Percentiles rank a stretch among this genome's conserved stretches.
phyloP scores from a whole-genome alignment of 2,888 invertebrate species.

The Cryptocephalus moraei region DNA sequence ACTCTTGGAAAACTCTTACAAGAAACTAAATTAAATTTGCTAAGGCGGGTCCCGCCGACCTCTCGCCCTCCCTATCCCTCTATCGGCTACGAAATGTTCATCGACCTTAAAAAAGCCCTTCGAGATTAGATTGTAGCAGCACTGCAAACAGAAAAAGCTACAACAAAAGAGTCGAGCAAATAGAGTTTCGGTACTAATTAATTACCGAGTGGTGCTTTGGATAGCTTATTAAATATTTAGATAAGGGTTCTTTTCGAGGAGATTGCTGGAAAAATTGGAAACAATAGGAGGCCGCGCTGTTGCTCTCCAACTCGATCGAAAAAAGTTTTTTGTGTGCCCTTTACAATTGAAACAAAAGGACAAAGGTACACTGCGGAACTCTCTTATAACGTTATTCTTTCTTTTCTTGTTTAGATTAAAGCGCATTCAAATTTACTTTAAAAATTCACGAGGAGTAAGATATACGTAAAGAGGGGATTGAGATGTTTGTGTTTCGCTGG shows the following conservation, averaged over 20 bases:
- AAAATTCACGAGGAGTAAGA: too few relatives aligned
- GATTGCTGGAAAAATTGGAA: not conserved
- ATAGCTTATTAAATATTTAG: constrained; percentile 7
- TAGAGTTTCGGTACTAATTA: constrained; percentile 6
- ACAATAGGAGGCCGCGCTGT: not conserved
- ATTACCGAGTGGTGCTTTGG: constrained; percentile 2
- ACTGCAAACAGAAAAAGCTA: constrained; percentile 5
- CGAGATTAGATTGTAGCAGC: constrained; percentile 9
- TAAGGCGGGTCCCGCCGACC: constrained; percentile 13
- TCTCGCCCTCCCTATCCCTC: constrained; percentile 13
- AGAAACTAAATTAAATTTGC: constrained; percentile 25
- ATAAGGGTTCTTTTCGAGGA: not conserved
- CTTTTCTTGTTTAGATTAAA: too few relatives aligned
- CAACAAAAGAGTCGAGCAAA: constrained; percentile 1
- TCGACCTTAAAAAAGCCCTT: constrained; percentile 12
- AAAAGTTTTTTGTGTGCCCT: not conserved
- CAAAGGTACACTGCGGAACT: too few relatives aligned
- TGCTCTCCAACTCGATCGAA: not conserved
- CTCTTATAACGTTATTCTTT: too few relatives aligned
- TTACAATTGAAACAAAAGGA: too few relatives aligned
- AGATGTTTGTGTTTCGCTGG: too few relatives aligned
- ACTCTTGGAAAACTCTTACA: constrained; percentile 15
- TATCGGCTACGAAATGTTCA: constrained; percentile 22
- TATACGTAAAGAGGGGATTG: too few relatives aligned
- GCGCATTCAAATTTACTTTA: too few relatives aligned